Conservation (phyloP, 1,140 invertebrate genomes). For the Mizuhopecten yessoensis region DNA sequence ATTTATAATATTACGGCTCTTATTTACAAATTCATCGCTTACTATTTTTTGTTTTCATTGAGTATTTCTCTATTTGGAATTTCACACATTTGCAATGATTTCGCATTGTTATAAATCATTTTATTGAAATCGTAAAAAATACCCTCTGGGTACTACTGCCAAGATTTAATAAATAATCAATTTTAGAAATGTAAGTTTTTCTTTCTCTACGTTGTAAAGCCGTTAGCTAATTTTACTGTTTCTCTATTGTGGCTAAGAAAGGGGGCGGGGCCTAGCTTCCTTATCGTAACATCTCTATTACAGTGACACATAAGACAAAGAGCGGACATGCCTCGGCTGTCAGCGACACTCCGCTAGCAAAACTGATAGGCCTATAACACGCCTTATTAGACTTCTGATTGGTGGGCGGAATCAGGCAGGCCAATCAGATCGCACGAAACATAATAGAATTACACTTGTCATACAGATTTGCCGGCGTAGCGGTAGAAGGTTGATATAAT, state of each 20-base stretch:
- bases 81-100: constrained; percentile 3
- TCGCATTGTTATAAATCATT: constrained; percentile 18
- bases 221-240: constrained; percentile 27
- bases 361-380: constrained; percentile 37
- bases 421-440: constrained; percentile 37
- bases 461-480: background rate
- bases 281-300: constrained; percentile 19
- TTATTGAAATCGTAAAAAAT: background rate
- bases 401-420: background rate
- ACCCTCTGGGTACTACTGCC: background rate
- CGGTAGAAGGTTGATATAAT: background rate
- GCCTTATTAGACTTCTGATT: constrained; percentile 38
- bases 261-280: background rate
- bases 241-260: constrained; percentile 2
- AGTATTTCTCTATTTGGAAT: background rate
- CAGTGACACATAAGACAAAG: constrained; percentile 8
- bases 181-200: constrained; percentile 40
- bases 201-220: background rate
- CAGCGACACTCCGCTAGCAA: constrained; percentile 9
- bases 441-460: constrained; percentile 39
- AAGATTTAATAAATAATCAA: background rate
- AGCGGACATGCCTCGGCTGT: constrained; percentile 12
- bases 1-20: background rate
- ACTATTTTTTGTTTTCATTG: too few species aligned
- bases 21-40: too few species aligned